Evolutionary conservation across 1,140 invertebrate species (phyloP).

Genomic region (Drosophila santomea): DNA sequence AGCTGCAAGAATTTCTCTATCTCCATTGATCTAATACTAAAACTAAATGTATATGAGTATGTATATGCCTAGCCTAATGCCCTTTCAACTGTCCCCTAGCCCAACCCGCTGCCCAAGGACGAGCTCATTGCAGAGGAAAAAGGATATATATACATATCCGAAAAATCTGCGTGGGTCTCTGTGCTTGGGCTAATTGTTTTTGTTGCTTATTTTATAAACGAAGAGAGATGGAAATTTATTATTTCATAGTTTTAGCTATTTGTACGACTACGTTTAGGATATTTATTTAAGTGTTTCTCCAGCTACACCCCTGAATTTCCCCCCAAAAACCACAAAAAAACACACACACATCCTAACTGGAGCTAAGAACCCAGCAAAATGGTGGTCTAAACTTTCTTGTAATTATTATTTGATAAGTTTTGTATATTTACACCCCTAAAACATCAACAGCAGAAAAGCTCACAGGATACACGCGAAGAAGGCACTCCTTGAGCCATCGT

Average conservation of each 20-base stretch:
- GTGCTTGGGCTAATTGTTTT: conserved; percentile 70
- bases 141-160: not conserved
- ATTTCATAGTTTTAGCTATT: conserved; percentile 73
- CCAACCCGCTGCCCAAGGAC: conserved; percentile 12
- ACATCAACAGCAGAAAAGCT: conserved; percentile 29
- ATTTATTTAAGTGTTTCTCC: conserved; percentile 78
- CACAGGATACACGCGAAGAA: conserved; percentile 26
- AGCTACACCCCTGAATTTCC: conserved; percentile 28
- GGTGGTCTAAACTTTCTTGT: conserved; percentile 68
- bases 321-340: conserved; percentile 14
- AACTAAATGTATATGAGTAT: conserved; percentile 33
- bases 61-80: conserved; percentile 69
- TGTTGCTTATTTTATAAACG: conserved; percentile 81
- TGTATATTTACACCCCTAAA: conserved; percentile 62
- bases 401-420: conserved; percentile 75
- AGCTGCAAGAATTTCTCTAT: conserved; percentile 67
- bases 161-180: conserved; percentile 5
- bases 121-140: conserved; percentile 12
- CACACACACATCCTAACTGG: conserved; percentile 54
- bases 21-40: conserved; percentile 40
- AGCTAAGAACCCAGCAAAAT: conserved; percentile 29
- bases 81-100: conserved; percentile 45
- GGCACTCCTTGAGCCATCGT: conserved; percentile 32
- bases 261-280: conserved; percentile 56
- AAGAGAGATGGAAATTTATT: conserved; percentile 60